A percentile compares a stretch with the other conserved stretches of the same genome.
phyloP scores from a whole-genome alignment of 2,888 invertebrate species.

The Lobophora halterata region DNA sequence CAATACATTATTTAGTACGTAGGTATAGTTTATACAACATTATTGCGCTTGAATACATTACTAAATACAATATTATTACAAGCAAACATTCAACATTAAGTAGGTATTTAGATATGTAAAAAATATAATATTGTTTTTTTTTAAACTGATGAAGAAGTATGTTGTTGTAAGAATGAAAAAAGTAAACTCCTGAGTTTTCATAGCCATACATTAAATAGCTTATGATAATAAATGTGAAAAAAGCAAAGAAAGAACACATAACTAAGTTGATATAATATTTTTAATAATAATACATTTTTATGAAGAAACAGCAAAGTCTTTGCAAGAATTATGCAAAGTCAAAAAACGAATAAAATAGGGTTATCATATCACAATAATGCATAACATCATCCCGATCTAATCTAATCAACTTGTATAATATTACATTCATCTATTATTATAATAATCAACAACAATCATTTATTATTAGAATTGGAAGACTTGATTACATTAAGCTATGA shows the following conservation, averaged over 20 bases:
- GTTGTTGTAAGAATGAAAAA: too few species aligned
- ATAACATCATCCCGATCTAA: slow-evolving; percentile 35
- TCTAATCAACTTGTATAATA: slow-evolving; percentile 45
- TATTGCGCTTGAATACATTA: slow-evolving; percentile 72
- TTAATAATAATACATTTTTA: neutral
- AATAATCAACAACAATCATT: slow-evolving; percentile 29
- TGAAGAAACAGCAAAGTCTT: neutral
- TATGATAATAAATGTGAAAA: too few species aligned
- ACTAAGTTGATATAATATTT: too few species aligned
- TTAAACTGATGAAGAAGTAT: too few species aligned
- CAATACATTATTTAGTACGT: slow-evolving; percentile 60
- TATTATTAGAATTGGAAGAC: slow-evolving; percentile 41
- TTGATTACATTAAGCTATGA: slow-evolving; percentile 28
- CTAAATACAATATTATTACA: slow-evolving; percentile 41
- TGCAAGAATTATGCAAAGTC: slow-evolving; percentile 17
- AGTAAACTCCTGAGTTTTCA: too few species aligned
- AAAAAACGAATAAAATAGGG: slow-evolving; percentile 35
- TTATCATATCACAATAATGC: slow-evolving; percentile 39
- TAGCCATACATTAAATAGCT: too few species aligned
- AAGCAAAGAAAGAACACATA: too few species aligned
- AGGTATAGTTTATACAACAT: slow-evolving; percentile 67
- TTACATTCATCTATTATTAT: slow-evolving; percentile 27
- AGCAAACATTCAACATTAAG: slow-evolving; percentile 18
- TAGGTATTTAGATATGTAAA: slow-evolving; percentile 1
- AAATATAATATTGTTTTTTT: too few species aligned